Evolutionary conservation across 2,113 vertebrate genomes (phyloP).

Genomic region (Xiphophorus maculatus): DNA sequence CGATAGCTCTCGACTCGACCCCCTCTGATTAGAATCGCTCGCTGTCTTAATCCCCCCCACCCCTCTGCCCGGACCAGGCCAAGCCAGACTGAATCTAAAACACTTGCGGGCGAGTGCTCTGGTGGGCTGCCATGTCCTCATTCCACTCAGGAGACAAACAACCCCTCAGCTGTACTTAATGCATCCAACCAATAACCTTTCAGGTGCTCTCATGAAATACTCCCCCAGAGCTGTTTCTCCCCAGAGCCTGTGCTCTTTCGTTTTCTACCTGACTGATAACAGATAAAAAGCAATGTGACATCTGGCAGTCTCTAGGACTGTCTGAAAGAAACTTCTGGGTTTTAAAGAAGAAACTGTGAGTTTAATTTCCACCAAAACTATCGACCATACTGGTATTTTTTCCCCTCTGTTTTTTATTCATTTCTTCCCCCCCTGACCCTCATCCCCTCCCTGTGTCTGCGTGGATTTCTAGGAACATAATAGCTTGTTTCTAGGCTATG

Average conservation of each 20-base stretch:
- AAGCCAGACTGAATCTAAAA: constrained; percentile 41
- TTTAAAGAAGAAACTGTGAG: constrained; percentile 9
- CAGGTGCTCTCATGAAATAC: constrained; percentile 73
- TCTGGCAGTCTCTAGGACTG: constrained; percentile 56
- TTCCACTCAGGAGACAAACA: constrained; percentile 69
- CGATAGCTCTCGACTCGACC: constrained; percentile 36
- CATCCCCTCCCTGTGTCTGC: neutral
- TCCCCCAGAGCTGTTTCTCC: constrained; percentile 52
- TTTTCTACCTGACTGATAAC: constrained; percentile 75
- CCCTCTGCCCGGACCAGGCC: constrained; percentile 33
- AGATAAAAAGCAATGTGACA: constrained; percentile 70
- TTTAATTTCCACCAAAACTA: constrained; percentile 16
- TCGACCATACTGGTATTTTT: constrained; percentile 1
- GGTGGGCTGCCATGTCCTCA: constrained; percentile 62
- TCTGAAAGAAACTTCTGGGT: constrained; percentile 36
- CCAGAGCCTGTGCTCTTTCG: constrained; percentile 52
- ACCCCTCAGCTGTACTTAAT: constrained; percentile 77
- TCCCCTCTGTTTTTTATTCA: neutral
- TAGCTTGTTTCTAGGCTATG: constrained; percentile 36
- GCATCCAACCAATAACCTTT: constrained; percentile 74
- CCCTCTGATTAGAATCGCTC: constrained; percentile 55
- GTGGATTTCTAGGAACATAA: constrained; percentile 8
- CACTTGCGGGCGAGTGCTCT: constrained; percentile 55
- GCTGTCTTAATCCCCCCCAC: constrained; percentile 20
- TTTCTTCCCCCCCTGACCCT: too few species aligned